Evolutionary conservation across 2,113 vertebrate species (phyloP), one percentile per base, ranked within the genome.

Genomic region (Gymnocephalus cernua): DNA sequence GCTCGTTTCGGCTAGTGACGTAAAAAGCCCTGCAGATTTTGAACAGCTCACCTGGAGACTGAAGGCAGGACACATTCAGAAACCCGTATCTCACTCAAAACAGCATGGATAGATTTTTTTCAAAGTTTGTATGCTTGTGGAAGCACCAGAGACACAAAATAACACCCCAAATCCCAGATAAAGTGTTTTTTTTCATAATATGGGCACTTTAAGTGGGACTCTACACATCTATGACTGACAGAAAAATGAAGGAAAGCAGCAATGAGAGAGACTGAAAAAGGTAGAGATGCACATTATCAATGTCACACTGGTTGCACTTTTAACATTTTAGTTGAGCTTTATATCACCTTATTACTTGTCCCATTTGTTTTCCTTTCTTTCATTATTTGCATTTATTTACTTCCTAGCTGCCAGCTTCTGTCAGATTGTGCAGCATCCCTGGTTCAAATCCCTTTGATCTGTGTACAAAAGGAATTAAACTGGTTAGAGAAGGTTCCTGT

Each of bases 201-300:
- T n/a, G n/a, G n/a, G n/a, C n/a, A n/a, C n/a, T n/a, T n/a, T n/a
- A 70, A 53, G 23, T 72, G 50, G 62, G 74, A 86, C 23, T 41
- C 4, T 27, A 38, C 38, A 69, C 32, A 53, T 77, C 9, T 67
- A 32, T 54, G 27, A 63, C 29, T 78, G 77, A 53, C 21, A 70
- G 62, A 4, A 66, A 66, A 80, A 58, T 41, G 19, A 83, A 57
- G 51, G n/a, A 41, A 53, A 47, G 21, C 56, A 72, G 69, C 21
- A 29, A 51, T 25, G 48, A 77, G 35, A 62, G 57, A 25, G 66
- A 2, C 3, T 56, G 27, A 58, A 35, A 51, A 32, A 63, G 14
- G 51, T 29, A 44, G 38, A 61, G n/a, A 67, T 62, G 25, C 21
- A 63, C 13, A 68, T 51, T 77, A 54, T 69, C 44, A 85, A 51